These are phyloP conservation scores for Laothoe populi DNA, from an alignment of 2,888 invertebrate genomes.

Conservation along the genomic window DNA sequence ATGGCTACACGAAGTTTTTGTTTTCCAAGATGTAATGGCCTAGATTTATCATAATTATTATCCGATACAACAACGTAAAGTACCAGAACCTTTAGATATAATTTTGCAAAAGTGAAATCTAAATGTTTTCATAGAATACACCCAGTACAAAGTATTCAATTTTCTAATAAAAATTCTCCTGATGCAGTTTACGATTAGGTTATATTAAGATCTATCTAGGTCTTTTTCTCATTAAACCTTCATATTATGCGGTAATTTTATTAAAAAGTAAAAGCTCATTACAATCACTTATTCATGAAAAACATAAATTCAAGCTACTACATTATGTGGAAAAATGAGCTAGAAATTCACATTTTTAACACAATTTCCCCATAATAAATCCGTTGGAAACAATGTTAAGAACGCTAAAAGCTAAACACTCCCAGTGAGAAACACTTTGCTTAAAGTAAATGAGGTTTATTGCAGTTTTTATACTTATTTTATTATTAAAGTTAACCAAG, in stretches of 20 bases:
- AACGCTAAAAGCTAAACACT: constrained; percentile 23
- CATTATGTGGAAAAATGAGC: constrained; percentile 17
- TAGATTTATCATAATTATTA: no score
- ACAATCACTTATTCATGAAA: background rate
- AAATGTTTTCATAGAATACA: no score
- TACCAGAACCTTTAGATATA: no score
- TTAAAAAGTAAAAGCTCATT: background rate
- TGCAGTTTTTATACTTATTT: constrained; percentile 17
- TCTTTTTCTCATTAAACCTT: background rate
- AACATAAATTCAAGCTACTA: background rate
- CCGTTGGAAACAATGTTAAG: constrained; percentile 8
- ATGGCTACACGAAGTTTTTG: no score
- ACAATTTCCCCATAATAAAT: constrained; percentile 15
- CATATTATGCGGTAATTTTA: background rate
- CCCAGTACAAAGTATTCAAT: no score
- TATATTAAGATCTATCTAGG: no score
- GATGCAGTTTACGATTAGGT: no score
- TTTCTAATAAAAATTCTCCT: no score
- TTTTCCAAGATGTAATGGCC: no score
- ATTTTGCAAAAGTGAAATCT: no score
- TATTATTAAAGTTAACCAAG: constrained; percentile 14
- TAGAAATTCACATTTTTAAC: constrained; percentile 12
- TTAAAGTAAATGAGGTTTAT: constrained; percentile 18
- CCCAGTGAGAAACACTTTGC: constrained; percentile 21
- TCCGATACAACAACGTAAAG: no score